Evolutionary conservation across 2,113 vertebrate genomes (phyloP).

Genomic region (Otolemur garnettii): DNA sequence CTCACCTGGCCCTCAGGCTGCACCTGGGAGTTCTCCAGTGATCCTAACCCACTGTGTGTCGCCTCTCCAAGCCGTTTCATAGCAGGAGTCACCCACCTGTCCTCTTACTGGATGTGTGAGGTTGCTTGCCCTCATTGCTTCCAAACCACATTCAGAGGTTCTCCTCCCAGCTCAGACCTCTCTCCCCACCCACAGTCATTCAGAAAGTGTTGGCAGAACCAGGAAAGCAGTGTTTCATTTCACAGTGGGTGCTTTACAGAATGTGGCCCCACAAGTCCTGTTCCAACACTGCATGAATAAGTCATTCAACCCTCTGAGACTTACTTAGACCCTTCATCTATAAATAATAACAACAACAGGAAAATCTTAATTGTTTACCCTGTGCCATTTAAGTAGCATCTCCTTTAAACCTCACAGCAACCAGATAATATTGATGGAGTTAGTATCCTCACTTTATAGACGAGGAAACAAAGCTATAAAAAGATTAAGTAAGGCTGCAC

Average conservation of each 20-base stretch:
- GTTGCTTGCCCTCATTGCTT: not conserved
- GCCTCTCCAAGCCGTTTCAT: not conserved
- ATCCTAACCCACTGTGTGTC: not conserved
- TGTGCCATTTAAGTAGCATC: not conserved
- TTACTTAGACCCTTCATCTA: slow-evolving; percentile 13
- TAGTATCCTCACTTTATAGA: not conserved
- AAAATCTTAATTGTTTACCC: not conserved
- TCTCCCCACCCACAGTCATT: not conserved
- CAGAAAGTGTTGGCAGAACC: not conserved
- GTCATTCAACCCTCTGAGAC: not conserved
- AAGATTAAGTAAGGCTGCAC: not conserved
- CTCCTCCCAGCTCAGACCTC: not conserved
- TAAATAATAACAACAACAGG: not conserved
- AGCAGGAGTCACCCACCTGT: not conserved
- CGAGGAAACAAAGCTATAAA: not conserved
- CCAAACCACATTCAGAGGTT: not conserved
- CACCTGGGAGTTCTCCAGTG: not conserved
- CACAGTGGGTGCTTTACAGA: not conserved
- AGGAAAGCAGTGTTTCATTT: not conserved
- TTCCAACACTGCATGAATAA: not conserved
- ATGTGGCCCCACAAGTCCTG: not conserved
- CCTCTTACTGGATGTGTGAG: not conserved
- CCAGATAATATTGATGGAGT: not conserved
- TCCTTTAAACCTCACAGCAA: not conserved
- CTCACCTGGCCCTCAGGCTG: not conserved